Evolutionary conservation across 2,888 invertebrate genomes (phyloP), one percentile per base, ranked within the genome.

Genomic region (Keiferia lycopersicella): DNA sequence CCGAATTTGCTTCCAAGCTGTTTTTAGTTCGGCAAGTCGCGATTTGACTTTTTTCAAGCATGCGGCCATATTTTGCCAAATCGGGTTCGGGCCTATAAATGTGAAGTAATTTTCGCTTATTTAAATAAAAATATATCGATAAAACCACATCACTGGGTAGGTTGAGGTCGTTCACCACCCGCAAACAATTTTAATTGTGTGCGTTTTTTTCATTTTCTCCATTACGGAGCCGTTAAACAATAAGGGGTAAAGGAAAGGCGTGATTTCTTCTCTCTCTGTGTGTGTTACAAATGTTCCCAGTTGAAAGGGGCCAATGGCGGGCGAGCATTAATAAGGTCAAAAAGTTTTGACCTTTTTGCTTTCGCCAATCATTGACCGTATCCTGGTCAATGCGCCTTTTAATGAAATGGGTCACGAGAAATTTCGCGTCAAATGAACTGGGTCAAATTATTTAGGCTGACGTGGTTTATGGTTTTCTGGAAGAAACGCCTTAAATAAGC

Each of bases 131-230:
- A 18, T 26, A 26, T 16, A 57, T 58, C 58, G 58, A 58, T 58
- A 58, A 39, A 58, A 20, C 26, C 66, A 65, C 86, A 81, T 60
- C 88, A 80, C 87, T 88, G 84, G 39, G 68, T 78, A 77, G 78
- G 86, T 83, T 83, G 87, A 80, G 89, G 88, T 87, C 88, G 86
- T 87, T 88, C 84, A 83, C 90, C 90, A 83, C 83, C 80, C 78
- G 85, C 87, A 88, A 89, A 86, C 88, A 87, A 88, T 91, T 90
- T 91, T 91, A 91, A 90, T 91, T 91, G 77, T 89, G 83, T 87
- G 81, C 77, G 61, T 61, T 34, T 61, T 82, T 83, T 84, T 83
- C 86, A 87, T 61, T 34, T 61, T 82, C 83, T 84, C 83, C 86
- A 87, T 88, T 90, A 84, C 83, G 86, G 75, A 78, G 73, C 79